Evolutionary conservation across 1,140 invertebrate genomes (phyloP), one percentile per base, ranked within the genome.

Genomic region (Helicorthomorpha holstii): DNA sequence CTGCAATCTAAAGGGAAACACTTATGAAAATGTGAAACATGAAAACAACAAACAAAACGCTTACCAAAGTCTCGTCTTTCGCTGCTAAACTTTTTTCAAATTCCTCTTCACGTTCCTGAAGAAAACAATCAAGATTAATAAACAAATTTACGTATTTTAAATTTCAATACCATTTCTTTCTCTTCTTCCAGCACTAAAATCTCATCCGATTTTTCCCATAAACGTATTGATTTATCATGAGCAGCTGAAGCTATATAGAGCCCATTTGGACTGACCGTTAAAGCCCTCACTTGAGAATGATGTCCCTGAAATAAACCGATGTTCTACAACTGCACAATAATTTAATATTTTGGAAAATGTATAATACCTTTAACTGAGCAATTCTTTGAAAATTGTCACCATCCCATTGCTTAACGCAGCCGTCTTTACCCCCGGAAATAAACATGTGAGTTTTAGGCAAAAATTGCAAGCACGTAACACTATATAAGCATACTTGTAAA

Each of bases 341-440:
- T 7, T 7, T 10, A 34, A n/a, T 4, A 7, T 3, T 12, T 27
- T 27, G 22, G 49, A 3, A 27, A 25, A 52, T n/a, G 24, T 10
- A 48, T 38, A 41, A 50, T 73, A 87, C 86, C 67, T 85, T 75
- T n/a, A 97, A 66, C 0, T 89, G 93, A 7, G 83, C 70, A 51
- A 96, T 90, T 69, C 89, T 86, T 59, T 91, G 77, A 64, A 87
- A 97, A 48, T 74, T 85, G 64, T 97, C 93, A 1, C 78, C 91
- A 72, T 99, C 94, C 93, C 95, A 99, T 66, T 97, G 81, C 67
- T 95, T 96, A 0, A 97, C 70, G 63, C 82, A 83, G 1, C 87
- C 87, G 70, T 98, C 94, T 69, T 90, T 94, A 0, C 89, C 85
- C 52, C 79, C 82, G 1, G 86, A 85, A 65, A 97, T 97, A 62